Conservation (phyloP, 2,797 vertebrate species). For the Sorex maritimensis region DNA sequence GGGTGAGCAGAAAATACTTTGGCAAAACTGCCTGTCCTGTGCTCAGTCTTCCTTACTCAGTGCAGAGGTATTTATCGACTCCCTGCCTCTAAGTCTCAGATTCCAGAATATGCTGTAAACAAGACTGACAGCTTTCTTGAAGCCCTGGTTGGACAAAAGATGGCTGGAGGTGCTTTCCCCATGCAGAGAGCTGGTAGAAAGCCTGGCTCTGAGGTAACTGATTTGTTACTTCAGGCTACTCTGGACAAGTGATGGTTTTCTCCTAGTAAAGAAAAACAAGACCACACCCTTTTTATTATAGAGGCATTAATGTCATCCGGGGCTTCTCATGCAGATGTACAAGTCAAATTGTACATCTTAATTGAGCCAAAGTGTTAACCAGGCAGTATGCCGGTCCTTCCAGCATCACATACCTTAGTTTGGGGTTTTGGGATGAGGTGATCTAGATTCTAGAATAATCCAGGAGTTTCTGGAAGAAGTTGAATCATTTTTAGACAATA, state of each 20-base stretch:
- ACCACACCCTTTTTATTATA: neutral
- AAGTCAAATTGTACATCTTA: neutral
- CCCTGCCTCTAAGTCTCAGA: neutral
- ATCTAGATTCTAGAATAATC: slow-evolving; percentile 49
- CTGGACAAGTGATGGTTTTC: neutral
- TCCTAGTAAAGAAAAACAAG: slow-evolving; percentile 16
- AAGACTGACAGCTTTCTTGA: neutral
- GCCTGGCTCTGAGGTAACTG: neutral
- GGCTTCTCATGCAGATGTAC: neutral
- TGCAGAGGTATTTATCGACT: slow-evolving; percentile 5
- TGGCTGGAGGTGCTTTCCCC: neutral
- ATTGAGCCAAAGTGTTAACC: slow-evolving; percentile 27
- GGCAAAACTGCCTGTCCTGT: slow-evolving; percentile 17
- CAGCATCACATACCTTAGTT: neutral
- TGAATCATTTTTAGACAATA: slow-evolving; percentile 49
- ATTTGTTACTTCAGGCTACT: neutral
- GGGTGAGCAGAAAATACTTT: slow-evolving; percentile 29
- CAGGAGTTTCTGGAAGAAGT: slow-evolving; percentile 42
- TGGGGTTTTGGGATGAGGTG: slow-evolving; percentile 23
- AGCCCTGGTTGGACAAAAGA: neutral
- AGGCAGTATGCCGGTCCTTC: neutral
- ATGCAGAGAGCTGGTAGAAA: neutral
- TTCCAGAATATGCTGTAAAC: slow-evolving; percentile 5
- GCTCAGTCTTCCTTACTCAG: neutral
- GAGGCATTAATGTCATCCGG: neutral